Percentiles rank a stretch among this genome's conserved stretches.
Conservation (phyloP, 2,113 vertebrate genomes). For the Oncorhynchus kisutch region DNA sequence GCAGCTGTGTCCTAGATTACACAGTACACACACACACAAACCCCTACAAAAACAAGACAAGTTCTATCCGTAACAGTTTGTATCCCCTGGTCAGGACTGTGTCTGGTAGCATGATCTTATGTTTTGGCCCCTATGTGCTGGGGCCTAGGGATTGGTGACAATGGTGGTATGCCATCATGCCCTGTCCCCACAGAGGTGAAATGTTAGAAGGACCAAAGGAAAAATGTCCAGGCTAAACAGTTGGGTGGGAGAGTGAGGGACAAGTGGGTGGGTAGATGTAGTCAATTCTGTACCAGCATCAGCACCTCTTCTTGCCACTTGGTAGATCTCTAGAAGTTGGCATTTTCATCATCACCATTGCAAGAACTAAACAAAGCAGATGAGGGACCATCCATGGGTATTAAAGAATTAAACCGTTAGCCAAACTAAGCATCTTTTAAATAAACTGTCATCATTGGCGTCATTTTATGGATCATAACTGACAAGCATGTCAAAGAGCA, state of each 20-base stretch:
- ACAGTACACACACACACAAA: conserved; percentile 6
- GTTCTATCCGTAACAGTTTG: neutral
- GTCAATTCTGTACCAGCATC: neutral
- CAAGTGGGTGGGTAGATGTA: conserved; percentile 1
- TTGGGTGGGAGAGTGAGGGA: conserved; percentile 26
- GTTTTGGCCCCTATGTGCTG: too few species aligned
- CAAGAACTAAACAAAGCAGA: conserved; percentile 20
- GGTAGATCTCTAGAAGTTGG: neutral
- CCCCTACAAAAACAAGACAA: neutral
- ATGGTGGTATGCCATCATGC: conserved; percentile 31
- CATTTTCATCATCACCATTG: conserved; percentile 20
- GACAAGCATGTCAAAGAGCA: conserved; percentile 4
- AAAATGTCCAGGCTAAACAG: conserved; percentile 19
- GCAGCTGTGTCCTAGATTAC: conserved; percentile 59
- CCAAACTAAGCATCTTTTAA: conserved; percentile 2
- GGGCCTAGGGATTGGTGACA: conserved; percentile 22
- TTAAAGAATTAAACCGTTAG: neutral
- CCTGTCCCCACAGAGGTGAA: conserved; percentile 23
- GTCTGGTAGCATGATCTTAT: neutral
- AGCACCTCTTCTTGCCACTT: conserved; percentile 17
- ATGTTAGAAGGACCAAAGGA: conserved; percentile 29
- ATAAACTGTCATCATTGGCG: conserved; percentile 22
- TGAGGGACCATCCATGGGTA: neutral
- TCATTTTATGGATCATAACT: conserved; percentile 19
- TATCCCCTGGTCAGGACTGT: neutral